Base-by-base conservation (phyloP, 2,797 vertebrate genomes). In the Sphaeramia orbicularis region DNA sequence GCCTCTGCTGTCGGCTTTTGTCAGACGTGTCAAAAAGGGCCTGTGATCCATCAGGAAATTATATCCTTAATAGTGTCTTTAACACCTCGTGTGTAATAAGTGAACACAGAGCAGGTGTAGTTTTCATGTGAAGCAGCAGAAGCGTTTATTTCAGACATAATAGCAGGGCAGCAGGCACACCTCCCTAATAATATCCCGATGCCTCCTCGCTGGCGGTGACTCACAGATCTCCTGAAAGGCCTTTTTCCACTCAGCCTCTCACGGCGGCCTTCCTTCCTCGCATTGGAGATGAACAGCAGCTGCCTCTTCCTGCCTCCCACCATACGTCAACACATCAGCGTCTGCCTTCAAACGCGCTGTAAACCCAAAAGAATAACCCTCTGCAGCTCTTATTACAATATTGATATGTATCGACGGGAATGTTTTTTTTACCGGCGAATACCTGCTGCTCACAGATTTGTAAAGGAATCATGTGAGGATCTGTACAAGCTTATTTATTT, bases 131-230 rank as follows among this genome's bases (percentile, higher is more conserved):
- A 60, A 74, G 82, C 73, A 43, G 68, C 53, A 66, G 52, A 56
- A 64, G 40, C 84, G 36, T 86, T 84, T 88, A 75, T 87, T 84
- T 78, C 64, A 72, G 81, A 72, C n/a, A 16, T 79, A 80, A 83
- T 61, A 86, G 83, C 83, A 83, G 84, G 80, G 80, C 75, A 68
- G 80, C 83, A 75, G 67, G 77, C 80, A 76, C 84, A 83, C 88
- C 88, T 86, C 89, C 86, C 81, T 86, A 90, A 89, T 89, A 86
- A 91, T 87, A 88, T 87, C 88, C 80, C 50, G 69, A 81, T 65
- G 80, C 84, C 83, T 86, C 89, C 86, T 84, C 85, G 82, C 88
- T 88, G 80, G 56, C 68, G 76, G 65, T 91, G 91, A 91, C 87
- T 92, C 89, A 91, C 73, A 83, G 75, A 83, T 76, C 75, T 74